phyloP scores from a whole-genome alignment of 92 coral and sea anemone species.

The Palythoa heliodiscus region DNA sequence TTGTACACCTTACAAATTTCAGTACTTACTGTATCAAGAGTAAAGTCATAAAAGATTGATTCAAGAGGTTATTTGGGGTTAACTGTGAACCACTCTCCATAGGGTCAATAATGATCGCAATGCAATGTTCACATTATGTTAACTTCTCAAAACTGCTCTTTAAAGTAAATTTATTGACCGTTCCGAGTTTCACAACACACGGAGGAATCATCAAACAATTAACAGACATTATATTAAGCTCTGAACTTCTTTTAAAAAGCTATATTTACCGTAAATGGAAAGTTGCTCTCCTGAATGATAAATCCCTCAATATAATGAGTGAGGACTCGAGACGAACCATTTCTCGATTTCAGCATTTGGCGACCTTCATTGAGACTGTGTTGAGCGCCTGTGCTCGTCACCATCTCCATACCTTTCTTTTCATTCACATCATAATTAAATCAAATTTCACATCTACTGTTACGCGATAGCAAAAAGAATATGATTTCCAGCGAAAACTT shows the following conservation, averaged over 20 bases:
- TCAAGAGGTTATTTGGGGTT: too few species aligned
- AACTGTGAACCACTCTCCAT: too few species aligned
- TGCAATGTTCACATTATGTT: too few species aligned
- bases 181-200: not conserved
- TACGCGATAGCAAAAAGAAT: not conserved
- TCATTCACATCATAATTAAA: conserved; percentile 20
- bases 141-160: too few species aligned
- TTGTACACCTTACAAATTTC: too few species aligned
- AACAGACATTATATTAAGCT: not conserved
- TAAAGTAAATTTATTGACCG: too few species aligned
- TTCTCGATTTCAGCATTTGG: conserved; percentile 58
- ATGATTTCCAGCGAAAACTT: not conserved
- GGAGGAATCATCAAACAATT: not conserved
- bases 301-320: conserved; percentile 96
- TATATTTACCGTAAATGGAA: conserved; percentile 90
- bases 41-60: too few species aligned
- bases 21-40: too few species aligned
- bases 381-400: conserved; percentile 58
- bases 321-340: conserved; percentile 80
- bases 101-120: too few species aligned
- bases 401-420: conserved; percentile 82
- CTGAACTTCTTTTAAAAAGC: not conserved
- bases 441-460: not conserved
- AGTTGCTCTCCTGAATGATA: conserved; percentile 97
- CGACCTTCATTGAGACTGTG: conserved; percentile 65